Percentiles rank a stretch among this genome's conserved stretches.
Conservation (phyloP, 2,888 invertebrate species). For the Rosalia funebris region DNA sequence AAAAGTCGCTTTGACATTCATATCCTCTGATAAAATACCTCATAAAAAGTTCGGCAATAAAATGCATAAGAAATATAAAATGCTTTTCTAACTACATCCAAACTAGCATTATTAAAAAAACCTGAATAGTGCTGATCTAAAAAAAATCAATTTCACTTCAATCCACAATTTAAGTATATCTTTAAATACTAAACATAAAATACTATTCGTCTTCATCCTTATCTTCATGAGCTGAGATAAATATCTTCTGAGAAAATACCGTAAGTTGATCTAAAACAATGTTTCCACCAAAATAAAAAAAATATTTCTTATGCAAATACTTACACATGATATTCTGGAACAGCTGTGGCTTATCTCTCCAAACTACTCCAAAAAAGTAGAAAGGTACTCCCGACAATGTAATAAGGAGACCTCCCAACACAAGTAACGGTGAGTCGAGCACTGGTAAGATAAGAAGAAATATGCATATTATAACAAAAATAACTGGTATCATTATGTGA, state of each 20-base stretch:
- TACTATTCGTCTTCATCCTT: constrained; percentile 41
- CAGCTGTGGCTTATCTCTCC: constrained; percentile 73
- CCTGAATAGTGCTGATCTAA: too few relatives aligned
- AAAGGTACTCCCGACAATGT: constrained; percentile 86
- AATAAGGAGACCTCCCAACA: constrained; percentile 80
- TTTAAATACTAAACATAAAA: not conserved
- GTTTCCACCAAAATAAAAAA: constrained; percentile 1
- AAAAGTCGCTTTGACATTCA: too few relatives aligned
- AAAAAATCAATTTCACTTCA: too few relatives aligned
- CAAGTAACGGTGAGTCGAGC: constrained; percentile 81
- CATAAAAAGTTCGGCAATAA: too few relatives aligned
- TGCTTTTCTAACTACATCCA: too few relatives aligned
- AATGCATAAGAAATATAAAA: too few relatives aligned
- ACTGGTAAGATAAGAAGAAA: constrained; percentile 83
- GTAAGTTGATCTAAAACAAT: constrained; percentile 72
- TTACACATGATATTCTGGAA: constrained; percentile 72
- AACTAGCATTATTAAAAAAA: too few relatives aligned
- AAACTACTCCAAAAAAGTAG: constrained; percentile 77
- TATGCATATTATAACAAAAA: constrained; percentile 80
- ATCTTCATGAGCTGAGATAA: constrained; percentile 83
- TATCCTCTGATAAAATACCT: too few relatives aligned
- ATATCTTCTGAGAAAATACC: constrained; percentile 74
- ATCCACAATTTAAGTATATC: not conserved
- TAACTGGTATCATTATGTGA: constrained; percentile 71
- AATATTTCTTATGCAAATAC: too few relatives aligned